These are phyloP conservation scores for Hippocampus guttulatus DNA, from an alignment of 2,113 vertebrate species.

Conservation along the genomic window DNA sequence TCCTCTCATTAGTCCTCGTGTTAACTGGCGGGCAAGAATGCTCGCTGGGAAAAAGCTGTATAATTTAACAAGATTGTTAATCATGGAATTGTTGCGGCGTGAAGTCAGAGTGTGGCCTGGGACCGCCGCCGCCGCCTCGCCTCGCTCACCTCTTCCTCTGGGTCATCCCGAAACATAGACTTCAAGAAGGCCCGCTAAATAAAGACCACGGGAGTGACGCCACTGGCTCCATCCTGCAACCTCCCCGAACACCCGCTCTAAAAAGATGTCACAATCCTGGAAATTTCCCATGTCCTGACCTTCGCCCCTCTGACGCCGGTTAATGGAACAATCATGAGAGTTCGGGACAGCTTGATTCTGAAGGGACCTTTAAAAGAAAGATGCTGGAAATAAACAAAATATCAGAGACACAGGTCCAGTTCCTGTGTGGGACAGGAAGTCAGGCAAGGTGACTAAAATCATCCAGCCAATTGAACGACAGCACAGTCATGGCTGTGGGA, in stretches of 20 bases:
- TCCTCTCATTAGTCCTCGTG: constrained; percentile 63
- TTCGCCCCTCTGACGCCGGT: not conserved
- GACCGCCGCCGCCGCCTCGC: constrained; percentile 14
- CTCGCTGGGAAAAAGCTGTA: constrained; percentile 76
- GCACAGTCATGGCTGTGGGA: constrained; percentile 40
- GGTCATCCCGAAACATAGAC: constrained; percentile 5
- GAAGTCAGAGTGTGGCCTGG: constrained; percentile 45
- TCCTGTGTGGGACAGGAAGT: constrained; percentile 51
- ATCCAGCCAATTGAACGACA: not conserved
- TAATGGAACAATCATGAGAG: constrained; percentile 37
- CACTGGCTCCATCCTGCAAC: not conserved
- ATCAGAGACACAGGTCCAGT: constrained; percentile 21
- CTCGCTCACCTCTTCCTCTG: constrained; percentile 19
- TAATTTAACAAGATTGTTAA: constrained; percentile 75
- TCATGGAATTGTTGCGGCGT: constrained; percentile 61
- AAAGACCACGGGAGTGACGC: not conserved
- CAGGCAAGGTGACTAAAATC: constrained; percentile 26
- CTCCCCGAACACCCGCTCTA: not conserved
- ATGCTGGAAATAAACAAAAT: constrained; percentile 11
- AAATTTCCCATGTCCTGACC: constrained; percentile 7
- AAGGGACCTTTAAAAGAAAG: constrained; percentile 51
- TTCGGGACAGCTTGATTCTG: constrained; percentile 18
- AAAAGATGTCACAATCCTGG: not conserved
- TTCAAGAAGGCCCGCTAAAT: not conserved
- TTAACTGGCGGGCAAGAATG: constrained; percentile 73